Evolutionary conservation across 2,888 invertebrate genomes (phyloP).

Genomic region (Eulithis prunata): DNA sequence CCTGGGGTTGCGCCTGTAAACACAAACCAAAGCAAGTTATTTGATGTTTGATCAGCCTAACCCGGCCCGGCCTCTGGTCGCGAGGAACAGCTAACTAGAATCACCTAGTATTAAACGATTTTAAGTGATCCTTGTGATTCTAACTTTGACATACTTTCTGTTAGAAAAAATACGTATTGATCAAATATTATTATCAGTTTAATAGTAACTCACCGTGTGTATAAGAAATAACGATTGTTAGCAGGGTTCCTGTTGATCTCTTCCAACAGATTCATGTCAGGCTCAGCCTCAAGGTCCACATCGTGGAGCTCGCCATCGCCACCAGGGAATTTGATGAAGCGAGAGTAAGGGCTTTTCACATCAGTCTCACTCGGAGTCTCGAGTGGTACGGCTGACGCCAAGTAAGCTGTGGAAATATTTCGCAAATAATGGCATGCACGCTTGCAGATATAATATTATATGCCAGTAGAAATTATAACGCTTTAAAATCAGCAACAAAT

Average conservation of each 20-base stretch:
- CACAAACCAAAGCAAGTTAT: background rate
- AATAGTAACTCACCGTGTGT: constrained; percentile 48
- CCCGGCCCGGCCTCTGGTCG: too few relatives aligned
- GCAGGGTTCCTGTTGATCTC: constrained; percentile 55
- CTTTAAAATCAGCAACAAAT: background rate
- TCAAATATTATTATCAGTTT: too few relatives aligned
- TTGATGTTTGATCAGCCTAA: background rate
- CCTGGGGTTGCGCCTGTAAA: constrained; percentile 51
- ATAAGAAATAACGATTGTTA: constrained; percentile 54
- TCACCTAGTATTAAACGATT: too few relatives aligned
- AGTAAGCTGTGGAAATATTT: constrained; percentile 44
- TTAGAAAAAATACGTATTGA: too few relatives aligned
- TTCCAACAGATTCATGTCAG: constrained; percentile 48
- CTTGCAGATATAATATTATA: too few relatives aligned
- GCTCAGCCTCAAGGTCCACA: constrained; percentile 56
- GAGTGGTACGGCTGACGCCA: constrained; percentile 51
- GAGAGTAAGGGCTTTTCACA: constrained; percentile 45
- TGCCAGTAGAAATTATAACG: too few relatives aligned
- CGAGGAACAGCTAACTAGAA: too few relatives aligned
- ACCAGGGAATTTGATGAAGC: constrained; percentile 57
- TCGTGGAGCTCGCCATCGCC: constrained; percentile 52
- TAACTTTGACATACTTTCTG: too few relatives aligned
- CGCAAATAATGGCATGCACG: too few relatives aligned
- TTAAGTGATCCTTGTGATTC: too few relatives aligned
- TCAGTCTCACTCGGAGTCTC: constrained; percentile 34